These are phyloP conservation scores for Myotis yumanensis DNA, from an alignment of 2,113 vertebrate genomes.

Conservation along the genomic window DNA sequence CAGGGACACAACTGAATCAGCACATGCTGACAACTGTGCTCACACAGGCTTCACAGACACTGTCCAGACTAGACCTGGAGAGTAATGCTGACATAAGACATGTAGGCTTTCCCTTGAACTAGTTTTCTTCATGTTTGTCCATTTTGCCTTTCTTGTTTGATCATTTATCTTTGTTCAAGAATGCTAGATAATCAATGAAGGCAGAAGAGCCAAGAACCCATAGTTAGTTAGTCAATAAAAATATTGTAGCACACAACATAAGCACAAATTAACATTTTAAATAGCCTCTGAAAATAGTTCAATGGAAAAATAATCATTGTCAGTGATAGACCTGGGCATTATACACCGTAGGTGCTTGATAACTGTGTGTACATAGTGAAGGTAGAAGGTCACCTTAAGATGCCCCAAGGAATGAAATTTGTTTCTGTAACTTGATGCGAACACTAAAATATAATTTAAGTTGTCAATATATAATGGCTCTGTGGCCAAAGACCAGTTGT, in stretches of 20 bases:
- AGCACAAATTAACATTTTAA: constrained; percentile 4
- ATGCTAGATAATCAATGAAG: constrained; percentile 60
- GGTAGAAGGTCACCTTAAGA: neutral
- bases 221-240: constrained; percentile 43
- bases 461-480: neutral
- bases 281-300: neutral
- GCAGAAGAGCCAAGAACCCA: neutral
- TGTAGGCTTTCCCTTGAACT: neutral
- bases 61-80: neutral
- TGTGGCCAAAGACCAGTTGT: neutral
- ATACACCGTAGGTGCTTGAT: neutral
- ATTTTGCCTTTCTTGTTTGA: constrained; percentile 59
- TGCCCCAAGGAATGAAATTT: neutral
- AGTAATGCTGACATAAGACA: constrained; percentile 46
- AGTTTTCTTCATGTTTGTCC: constrained; percentile 38
- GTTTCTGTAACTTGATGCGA: neutral
- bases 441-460: neutral
- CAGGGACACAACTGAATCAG: constrained; percentile 53
- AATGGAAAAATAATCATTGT: neutral
- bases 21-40: neutral
- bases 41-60: neutral
- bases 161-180: constrained; percentile 46
- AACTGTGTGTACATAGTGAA: neutral
- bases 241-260: neutral
- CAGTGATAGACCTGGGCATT: neutral